Evolutionary conservation across 2,113 vertebrate species (phyloP), one percentile per base, ranked within the genome.

Genomic region (Elephantulus edwardii): DNA sequence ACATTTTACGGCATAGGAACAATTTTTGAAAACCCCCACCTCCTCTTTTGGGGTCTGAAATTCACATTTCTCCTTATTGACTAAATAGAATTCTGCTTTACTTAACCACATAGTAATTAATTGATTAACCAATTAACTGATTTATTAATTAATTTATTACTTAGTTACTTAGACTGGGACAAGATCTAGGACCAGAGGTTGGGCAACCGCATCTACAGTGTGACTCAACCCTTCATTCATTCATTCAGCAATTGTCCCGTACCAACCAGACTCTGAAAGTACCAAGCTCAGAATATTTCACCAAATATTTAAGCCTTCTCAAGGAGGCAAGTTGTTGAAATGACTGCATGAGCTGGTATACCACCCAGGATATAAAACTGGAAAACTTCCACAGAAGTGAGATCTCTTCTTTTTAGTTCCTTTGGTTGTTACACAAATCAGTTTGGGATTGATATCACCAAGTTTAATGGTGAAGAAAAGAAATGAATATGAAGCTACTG

Each of bases 391-490:
- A 92, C 54, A 91, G 10, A 91, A 86, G 9, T 22, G 83, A 86
- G 52, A 80, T 80, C 50, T 93, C 75, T 87, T 91, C 46, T 90
- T 90, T 94, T 85, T 83, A 60, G 52, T 22, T 48, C 50, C 58
- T 83, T 93, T 14, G 16, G 64, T 71, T 88, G 64, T 86, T 89
- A 92, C 64, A 50, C 74, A 92, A 91, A 89, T 93, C 88, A 83
- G 62, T 91, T 90, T 83, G 83, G 88, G 80, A 93, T 90, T 95
- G 85, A 91, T 70, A 87, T 91, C 88, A 92, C 76, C 72, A 91
- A 86, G 86, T 93, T 85, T 95, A 96, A 95, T 95, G 92, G 90
- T 26, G 42, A 96, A 94, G 93, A 92, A 94, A 93, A 93, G 52
- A 94, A 89, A 91, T 0, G 0, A 82, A 96, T 91, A 66, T 88